Conservation (phyloP, 2,113 vertebrate genomes). For the Geococcyx californianus region DNA sequence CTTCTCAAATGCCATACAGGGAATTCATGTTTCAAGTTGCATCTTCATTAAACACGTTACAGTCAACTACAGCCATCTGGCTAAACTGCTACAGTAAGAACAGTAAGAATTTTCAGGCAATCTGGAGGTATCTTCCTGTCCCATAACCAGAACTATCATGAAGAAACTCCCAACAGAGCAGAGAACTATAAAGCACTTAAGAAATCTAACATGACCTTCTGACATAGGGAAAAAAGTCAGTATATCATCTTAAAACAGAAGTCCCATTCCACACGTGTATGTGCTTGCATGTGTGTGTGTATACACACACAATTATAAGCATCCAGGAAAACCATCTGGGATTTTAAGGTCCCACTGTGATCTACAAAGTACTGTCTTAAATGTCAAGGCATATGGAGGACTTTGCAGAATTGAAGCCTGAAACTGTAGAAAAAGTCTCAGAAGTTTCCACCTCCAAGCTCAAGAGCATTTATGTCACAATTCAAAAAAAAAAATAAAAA, state of each 20-base stretch:
- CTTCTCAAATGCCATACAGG: not conserved
- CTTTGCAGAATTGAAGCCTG: not conserved
- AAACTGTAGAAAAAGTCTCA: not conserved
- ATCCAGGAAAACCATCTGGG: not conserved
- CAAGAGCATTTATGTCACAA: not conserved
- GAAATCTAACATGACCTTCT: not conserved
- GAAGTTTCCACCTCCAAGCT: not conserved
- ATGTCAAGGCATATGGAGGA: not conserved
- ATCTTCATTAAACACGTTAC: not conserved
- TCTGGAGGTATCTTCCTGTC: not conserved
- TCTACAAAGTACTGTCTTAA: not conserved
- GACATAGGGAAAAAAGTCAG: not conserved
- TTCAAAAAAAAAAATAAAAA: not conserved
- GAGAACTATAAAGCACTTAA: not conserved
- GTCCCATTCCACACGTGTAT: rapidly evolving
- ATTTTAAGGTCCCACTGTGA: not conserved
- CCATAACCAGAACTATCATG: not conserved
- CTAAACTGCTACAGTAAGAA: not conserved
- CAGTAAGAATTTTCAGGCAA: not conserved
- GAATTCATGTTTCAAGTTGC: not conserved
- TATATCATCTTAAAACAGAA: not conserved
- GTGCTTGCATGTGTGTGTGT: rapidly evolving
- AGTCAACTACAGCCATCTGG: not conserved
- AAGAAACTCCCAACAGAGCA: not conserved
- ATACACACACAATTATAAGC: not conserved